These are phyloP conservation scores for Araneus ventricosus DNA, from an alignment of 1,140 invertebrate genomes.

Conservation along the genomic window DNA sequence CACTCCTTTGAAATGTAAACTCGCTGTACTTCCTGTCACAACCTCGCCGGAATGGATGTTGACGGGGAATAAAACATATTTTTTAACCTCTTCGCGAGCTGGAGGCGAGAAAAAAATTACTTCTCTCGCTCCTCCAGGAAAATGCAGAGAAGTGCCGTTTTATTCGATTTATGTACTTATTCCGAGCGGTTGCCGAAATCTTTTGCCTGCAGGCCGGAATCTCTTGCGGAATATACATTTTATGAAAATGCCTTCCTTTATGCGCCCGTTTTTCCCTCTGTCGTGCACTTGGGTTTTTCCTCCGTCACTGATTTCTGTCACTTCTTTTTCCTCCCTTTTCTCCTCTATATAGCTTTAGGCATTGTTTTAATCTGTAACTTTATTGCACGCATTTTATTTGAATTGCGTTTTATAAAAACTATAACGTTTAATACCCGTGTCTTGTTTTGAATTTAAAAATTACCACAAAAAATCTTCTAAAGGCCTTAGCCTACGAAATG, in stretches of 20 bases:
- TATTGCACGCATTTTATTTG: too few species aligned
- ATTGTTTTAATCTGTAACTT: too few species aligned
- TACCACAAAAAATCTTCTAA: too few species aligned
- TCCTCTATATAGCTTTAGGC: neutral
- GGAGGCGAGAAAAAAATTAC: slow-evolving; percentile 25
- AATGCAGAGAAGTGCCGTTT: slow-evolving; percentile 74
- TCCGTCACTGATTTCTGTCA: neutral
- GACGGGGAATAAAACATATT: slow-evolving; percentile 68
- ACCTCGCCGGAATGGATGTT: slow-evolving; percentile 20
- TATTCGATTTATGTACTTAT: slow-evolving; percentile 74
- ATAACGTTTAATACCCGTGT: too few species aligned
- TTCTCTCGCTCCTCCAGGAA: slow-evolving; percentile 4
- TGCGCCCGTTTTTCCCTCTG: neutral
- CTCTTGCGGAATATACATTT: slow-evolving; percentile 72
- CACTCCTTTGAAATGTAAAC: slow-evolving; percentile 73
- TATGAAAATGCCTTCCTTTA: slow-evolving; percentile 64
- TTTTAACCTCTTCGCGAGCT: slow-evolving; percentile 42
- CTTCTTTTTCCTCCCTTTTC: neutral
- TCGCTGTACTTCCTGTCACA: slow-evolving; percentile 30
- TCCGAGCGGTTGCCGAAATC: slow-evolving; percentile 70
- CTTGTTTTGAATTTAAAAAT: too few species aligned
- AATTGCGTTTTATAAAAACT: too few species aligned
- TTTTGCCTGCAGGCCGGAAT: slow-evolving; percentile 69
- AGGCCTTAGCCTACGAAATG: too few species aligned
- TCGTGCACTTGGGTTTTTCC: too few species aligned